Evolutionary conservation across 1,140 invertebrate species (phyloP), one percentile per base, ranked within the genome.

Genomic region (Atta colombica): DNA sequence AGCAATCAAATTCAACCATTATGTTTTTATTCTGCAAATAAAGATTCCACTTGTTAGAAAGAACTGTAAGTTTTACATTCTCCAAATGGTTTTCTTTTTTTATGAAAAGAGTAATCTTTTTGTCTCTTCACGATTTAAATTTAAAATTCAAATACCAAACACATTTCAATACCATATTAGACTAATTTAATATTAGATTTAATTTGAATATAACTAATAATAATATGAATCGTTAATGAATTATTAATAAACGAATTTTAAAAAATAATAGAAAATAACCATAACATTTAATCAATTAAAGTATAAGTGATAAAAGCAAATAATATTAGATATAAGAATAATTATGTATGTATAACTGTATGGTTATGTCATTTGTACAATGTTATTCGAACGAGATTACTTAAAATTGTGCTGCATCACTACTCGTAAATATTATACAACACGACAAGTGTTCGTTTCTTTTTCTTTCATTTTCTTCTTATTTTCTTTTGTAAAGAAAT

Each of bases 1-100:
- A 8, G 18, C 28, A 3, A 80, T 80, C 45, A 35, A 31, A 35
- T 80, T 80, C 49, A 31, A 55, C 7, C 31, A 80, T n/a, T 31
- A 63, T 39, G 16, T 77, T 61, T 61, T 63, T 63, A 61, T 77
- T 28, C 21, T 16, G 28, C n/a, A 25, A 63, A 35, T 39, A 31
- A 77, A 45, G 16, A 77, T 2, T 28, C 2, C n/a, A 53, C n/a
- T 49, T 45, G 39, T 10, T 65, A 53, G 45, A 68, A 78, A 49
- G 21, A 39, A 53, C 21, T 45, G 21, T 53, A 58, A 72, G 8
- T 25, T 16, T 25, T 6, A 28, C 1, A 45, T 71, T 71, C 25
- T 49, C n/a, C 25, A n/a, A 69, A 51, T 68, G 28, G 1, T 25
- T 51, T 25, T 71, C 25, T 25, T 16, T 49, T 14, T 14, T 49